Base-by-base conservation (phyloP, 2,797 vertebrate species). In the Capromys pilorides region DNA sequence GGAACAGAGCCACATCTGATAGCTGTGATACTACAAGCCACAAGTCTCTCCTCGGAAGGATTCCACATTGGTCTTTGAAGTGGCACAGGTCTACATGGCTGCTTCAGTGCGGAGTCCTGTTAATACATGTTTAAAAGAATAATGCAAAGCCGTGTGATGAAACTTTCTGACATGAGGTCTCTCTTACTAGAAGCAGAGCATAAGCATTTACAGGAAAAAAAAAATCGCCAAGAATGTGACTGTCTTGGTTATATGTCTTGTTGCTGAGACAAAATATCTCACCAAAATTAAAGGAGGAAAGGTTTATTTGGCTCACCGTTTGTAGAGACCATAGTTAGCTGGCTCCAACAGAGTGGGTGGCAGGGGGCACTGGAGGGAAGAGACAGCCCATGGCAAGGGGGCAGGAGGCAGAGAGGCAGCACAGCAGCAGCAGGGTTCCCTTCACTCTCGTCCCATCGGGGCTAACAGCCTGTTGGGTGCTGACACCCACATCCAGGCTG, bases 11-110 rank as follows among this genome's bases (percentile, higher is more conserved):
- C 66, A 71, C 2, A 8, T 61, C 81, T 54, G 67, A 82, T 69
- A 88, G 26, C n/a, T 62, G 87, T 77, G 45, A n/a, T 49, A 69
- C 2, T 19, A 21, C 49, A 36, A 61, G 36, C 57, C 81, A 19
- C 80, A n/a, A 59, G 51, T 88, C n/a, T 83, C n/a, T 93, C 49
- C 59, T 87, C 86, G 69, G 33, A 86, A 91, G 41, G 78, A 83
- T 45, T 75, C 78, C 75, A 66, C 31, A 75, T 92, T 91, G 54
- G 67, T 71, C 69, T 92, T 85, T 73, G 41, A 95, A 88, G 24
- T 49, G 77, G 21, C 83, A 69, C 4, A 2, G 51, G 67, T 36
- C 57, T 71, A 69, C 77, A 61, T 71, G 83, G 33, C 31, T 19
- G 33, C 88, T 10, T 54, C 77, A 16, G 57, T 54, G 31, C n/a